Evolutionary conservation across 2,797 vertebrate genomes (phyloP).

Genomic region (Acipenser oxyrinchus): DNA sequence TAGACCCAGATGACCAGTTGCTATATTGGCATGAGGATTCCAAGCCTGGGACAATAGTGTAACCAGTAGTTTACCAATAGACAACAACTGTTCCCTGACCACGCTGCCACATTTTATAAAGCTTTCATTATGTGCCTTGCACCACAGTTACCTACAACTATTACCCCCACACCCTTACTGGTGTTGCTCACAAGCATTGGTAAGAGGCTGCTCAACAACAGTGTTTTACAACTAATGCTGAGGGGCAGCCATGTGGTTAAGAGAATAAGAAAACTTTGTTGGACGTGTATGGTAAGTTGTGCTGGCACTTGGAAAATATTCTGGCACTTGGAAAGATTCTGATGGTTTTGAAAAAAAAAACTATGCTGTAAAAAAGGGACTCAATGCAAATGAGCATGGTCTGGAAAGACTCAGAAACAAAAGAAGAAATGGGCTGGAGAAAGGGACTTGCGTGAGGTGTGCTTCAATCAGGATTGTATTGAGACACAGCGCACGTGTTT

Average conservation of each 20-base stretch:
- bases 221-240: constrained; percentile 6
- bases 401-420: too few relatives aligned
- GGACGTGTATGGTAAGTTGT: constrained; percentile 24
- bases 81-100: background rate
- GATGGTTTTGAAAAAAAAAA: constrained; percentile 20
- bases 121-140: constrained; percentile 74
- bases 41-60: constrained; percentile 93
- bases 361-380: too few relatives aligned
- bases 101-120: constrained; percentile 28
- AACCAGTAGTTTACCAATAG: constrained; percentile 25
- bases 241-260: constrained; percentile 14
- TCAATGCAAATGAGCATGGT: too few relatives aligned
- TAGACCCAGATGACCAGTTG: constrained; percentile 66
- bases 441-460: too few relatives aligned
- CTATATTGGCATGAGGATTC: constrained; percentile 88
- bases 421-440: too few relatives aligned
- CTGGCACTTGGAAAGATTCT: constrained; percentile 33
- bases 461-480: too few relatives aligned
- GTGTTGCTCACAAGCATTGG: constrained; percentile 17
- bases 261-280: constrained; percentile 19
- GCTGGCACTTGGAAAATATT: constrained; percentile 34
- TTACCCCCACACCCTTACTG: background rate
- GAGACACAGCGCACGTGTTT: too few relatives aligned
- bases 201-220: background rate
- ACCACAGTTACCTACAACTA: constrained; percentile 36